Base-by-base conservation (phyloP, 2,888 invertebrate species). In the Eilema griseolum region DNA sequence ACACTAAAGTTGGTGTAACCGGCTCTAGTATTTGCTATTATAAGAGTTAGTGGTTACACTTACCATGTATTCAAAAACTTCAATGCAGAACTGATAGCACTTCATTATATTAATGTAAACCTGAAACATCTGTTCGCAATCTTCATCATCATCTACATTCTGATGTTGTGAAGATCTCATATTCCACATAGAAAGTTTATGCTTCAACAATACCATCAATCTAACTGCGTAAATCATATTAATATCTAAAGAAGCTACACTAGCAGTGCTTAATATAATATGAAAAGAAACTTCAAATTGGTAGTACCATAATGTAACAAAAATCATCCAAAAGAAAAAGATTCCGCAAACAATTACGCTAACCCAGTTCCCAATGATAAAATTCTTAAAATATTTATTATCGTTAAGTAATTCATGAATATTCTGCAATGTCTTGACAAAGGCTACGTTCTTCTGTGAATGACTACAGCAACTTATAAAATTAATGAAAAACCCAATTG, bases 121-220 rank as follows among this genome's bases (percentile, higher is more conserved):
- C 11, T 41, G 12, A 46, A 73, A 73, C 33, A 78, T 31, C 66
- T 59, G 60, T 16, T 33, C 16, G 11, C 33, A 63, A 26, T 11
- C n/a, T 37, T 23, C 3, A 16, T 41, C 14, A 24, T 59, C 23
- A 31, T 52, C 5, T 26, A 14, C 14, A 33, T 12, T 8, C 16
- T n/a, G 12, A 11, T 3, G 10, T 7, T 7, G 12, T 61, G 20
- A 73, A 33, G n/a, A 33, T 60, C 20, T 73, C n/a, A 24, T n/a
- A 69, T 69, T 77, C 78, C 78, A 78, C 3, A 77, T 3, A 33
- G 2, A 20, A 4, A 75, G 28, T 65, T 75, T 75, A 24, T 67
- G 14, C 61, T 71, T 52, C 14, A 78, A 70, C 23, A 78, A 28
- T 14, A 67, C 56, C 0, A 78, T 62, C 0, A 66, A n/a, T 63